Percentiles rank a stretch among this genome's conserved stretches.
Conservation (phyloP, 2,888 invertebrate genomes). For the Eumerus sabulonum region DNA sequence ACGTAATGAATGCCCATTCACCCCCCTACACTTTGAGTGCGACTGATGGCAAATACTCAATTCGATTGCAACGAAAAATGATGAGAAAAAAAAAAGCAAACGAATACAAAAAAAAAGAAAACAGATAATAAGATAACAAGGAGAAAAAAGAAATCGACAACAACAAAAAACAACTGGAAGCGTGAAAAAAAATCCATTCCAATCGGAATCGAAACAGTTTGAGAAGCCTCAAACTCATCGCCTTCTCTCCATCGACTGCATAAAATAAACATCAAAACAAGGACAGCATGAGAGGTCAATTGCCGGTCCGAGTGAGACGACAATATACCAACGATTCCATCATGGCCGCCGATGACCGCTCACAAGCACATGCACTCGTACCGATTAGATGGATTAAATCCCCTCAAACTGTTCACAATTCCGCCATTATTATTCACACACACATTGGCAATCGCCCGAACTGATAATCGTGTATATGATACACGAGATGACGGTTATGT, state of each 20-base stretch:
- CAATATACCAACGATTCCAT: constrained; percentile 36
- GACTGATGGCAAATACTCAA: no score
- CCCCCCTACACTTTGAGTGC: constrained; percentile 19
- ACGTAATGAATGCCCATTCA: constrained; percentile 34
- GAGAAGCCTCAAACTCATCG: neutral
- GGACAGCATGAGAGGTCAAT: constrained; percentile 14
- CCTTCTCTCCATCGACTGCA: constrained; percentile 18
- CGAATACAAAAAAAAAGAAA: neutral
- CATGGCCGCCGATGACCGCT: constrained; percentile 62
- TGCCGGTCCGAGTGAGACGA: constrained; percentile 23
- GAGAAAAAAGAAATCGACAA: neutral
- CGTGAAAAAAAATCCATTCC: neutral
- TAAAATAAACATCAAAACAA: constrained; percentile 43
- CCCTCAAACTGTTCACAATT: constrained; percentile 57
- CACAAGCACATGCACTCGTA: constrained; percentile 50
- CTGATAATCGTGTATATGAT: no score
- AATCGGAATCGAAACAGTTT: constrained; percentile 33
- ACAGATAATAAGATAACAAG: neutral
- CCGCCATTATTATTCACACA: constrained; percentile 60
- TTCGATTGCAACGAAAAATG: neutral
- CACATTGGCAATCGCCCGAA: neutral
- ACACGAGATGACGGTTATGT: constrained; percentile 4
- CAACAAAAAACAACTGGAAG: neutral
- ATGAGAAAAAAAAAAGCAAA: neutral
- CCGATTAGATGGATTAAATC: neutral